A percentile compares a stretch with the other conserved stretches of the same genome.
Evolutionary conservation across 35 echinoderm and acorn worm species (phyloP).

Genomic region (Apostichopus parvimensis): DNA sequence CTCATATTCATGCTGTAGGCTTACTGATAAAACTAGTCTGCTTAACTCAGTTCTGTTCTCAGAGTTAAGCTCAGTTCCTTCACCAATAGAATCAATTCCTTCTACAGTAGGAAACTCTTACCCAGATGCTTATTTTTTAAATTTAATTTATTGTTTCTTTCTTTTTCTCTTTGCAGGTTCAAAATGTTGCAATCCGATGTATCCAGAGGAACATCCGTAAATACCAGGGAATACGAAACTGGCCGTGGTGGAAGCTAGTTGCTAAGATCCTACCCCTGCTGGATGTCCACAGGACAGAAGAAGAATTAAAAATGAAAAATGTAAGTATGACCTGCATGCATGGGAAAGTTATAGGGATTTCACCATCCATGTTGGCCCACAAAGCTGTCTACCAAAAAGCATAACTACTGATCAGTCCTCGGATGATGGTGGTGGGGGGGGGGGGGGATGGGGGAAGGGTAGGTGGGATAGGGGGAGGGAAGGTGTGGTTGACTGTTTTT

Average conservation of each 20-base stretch:
- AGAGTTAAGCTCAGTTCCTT: no score
- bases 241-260: slow-evolving; percentile 99
- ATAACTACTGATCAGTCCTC: no score
- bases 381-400: no score
- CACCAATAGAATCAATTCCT: no score
- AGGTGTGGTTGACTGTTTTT: neutral
- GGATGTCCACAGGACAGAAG: slow-evolving; percentile 96
- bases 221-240: slow-evolving; percentile 77
- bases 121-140: no score
- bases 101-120: no score
- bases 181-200: slow-evolving; percentile 81
- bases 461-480: neutral
- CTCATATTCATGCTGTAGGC: no score
- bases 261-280: slow-evolving; percentile 91
- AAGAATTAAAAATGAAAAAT: slow-evolving; percentile 96
- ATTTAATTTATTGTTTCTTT: neutral
- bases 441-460: neutral
- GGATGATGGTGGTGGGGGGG: neutral
- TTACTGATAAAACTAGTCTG: no score
- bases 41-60: no score
- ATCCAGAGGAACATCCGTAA: slow-evolving; percentile 96
- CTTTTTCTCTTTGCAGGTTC: slow-evolving; percentile 63
- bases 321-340: slow-evolving; percentile 55
- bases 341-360: no score
- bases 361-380: no score